phyloP scores from a whole-genome alignment of 2,888 invertebrate species.

The Bombylius major region DNA sequence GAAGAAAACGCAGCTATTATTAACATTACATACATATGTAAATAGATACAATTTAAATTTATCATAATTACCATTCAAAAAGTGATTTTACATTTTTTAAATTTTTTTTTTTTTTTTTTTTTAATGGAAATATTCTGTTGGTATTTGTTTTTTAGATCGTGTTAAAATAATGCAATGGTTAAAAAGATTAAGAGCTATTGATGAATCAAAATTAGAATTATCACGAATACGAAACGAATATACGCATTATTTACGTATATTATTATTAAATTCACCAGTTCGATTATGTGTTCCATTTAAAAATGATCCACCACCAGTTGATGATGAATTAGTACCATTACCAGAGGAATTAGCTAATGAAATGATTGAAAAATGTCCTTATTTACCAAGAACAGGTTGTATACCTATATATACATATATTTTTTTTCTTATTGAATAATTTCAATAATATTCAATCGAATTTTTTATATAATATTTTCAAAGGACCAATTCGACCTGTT shows the following conservation, averaged over 20 bases:
- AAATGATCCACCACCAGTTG: constrained; percentile 31
- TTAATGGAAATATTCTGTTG: too few relatives aligned
- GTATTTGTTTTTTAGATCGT: constrained; percentile 30
- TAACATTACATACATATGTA: too few relatives aligned
- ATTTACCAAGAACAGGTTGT: constrained; percentile 37
- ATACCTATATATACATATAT: too few relatives aligned
- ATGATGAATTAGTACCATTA: constrained; percentile 31
- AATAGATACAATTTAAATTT: too few relatives aligned
- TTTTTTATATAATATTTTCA: neutral
- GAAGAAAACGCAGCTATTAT: too few relatives aligned
- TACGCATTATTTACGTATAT: constrained; percentile 40
- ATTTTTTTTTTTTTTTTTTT: too few relatives aligned
- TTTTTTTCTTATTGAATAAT: too few relatives aligned
- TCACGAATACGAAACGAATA: constrained; percentile 41
- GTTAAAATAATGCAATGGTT: constrained; percentile 43
- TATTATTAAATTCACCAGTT: constrained; percentile 37
- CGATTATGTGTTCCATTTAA: constrained; percentile 37
- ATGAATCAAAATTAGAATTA: constrained; percentile 36
- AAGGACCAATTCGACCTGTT: constrained; percentile 39
- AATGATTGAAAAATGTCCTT: constrained; percentile 28
- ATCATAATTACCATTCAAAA: too few relatives aligned
- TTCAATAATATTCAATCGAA: neutral
- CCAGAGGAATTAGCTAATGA: constrained; percentile 39
- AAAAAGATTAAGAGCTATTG: constrained; percentile 36
- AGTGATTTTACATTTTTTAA: too few relatives aligned